Conservation (phyloP, 2,797 vertebrate species). For the Cheirogaleus major region DNA sequence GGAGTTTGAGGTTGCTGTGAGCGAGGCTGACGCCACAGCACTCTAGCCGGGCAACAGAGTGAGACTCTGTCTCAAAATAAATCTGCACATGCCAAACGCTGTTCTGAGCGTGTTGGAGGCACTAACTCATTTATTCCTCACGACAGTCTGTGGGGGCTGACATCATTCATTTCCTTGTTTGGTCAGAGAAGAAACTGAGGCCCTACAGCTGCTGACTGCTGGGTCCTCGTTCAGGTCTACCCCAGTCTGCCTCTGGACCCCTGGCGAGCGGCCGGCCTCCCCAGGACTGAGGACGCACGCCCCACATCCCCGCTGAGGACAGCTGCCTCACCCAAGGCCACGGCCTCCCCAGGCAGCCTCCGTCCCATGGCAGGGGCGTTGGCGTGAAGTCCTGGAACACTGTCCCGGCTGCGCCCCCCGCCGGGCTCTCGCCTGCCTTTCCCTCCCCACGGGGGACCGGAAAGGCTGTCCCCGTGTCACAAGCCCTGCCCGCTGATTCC, state of each 20-base stretch:
- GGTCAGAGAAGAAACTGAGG: background rate
- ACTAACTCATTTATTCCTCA: background rate
- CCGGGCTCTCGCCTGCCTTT: too few relatives aligned
- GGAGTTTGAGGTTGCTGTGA: too few relatives aligned
- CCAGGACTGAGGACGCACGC: background rate
- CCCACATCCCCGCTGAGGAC: accelerated
- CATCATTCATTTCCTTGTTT: background rate
- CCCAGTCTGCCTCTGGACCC: background rate
- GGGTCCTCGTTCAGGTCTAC: background rate
- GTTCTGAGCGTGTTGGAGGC: background rate
- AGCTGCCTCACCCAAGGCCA: background rate
- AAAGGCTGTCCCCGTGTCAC: too few relatives aligned
- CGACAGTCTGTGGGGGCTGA: background rate
- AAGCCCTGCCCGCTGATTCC: too few relatives aligned
- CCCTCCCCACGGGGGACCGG: too few relatives aligned
- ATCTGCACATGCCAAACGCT: accelerated
- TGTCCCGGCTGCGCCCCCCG: too few relatives aligned
- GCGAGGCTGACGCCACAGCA: too few relatives aligned
- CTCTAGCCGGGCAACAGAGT: too few relatives aligned
- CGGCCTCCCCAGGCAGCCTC: too few relatives aligned
- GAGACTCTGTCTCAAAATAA: too few relatives aligned
- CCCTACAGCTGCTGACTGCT: too few relatives aligned
- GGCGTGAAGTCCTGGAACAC: background rate
- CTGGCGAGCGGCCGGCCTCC: background rate
- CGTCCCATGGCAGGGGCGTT: background rate